phyloP scores from a whole-genome alignment of 2,113 vertebrate species.

The Ardeotis arabs region DNA sequence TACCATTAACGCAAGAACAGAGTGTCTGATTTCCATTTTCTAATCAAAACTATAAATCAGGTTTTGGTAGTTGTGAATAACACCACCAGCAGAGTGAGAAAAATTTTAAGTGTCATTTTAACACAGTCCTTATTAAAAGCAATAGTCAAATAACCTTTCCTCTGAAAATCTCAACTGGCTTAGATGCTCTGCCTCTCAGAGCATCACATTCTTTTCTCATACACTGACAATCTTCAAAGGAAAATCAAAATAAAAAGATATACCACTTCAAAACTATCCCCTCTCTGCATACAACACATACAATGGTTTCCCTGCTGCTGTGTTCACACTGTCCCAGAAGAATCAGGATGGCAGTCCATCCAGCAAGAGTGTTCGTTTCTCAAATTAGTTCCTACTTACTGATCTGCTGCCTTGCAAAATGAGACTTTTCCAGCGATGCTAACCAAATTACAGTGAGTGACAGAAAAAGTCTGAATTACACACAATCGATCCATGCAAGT shows the following conservation, averaged over 20 bases:
- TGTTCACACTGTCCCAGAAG: neutral
- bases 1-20: neutral
- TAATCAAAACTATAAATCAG: neutral
- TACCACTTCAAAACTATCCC: neutral
- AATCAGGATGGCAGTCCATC: neutral
- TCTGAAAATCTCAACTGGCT: neutral
- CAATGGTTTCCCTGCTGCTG: neutral
- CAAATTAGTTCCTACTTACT: neutral
- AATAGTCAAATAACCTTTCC: neutral
- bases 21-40: neutral
- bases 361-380: neutral
- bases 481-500: neutral
- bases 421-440: neutral
- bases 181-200: neutral
- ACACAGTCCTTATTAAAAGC: neutral
- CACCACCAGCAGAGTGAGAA: neutral
- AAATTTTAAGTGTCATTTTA: neutral
- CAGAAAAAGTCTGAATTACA: neutral
- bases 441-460: accelerated
- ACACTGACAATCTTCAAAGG: conserved; percentile 3
- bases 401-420: neutral
- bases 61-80: neutral
- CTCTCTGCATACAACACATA: neutral
- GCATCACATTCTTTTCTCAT: neutral
- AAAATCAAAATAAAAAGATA: neutral